Evolutionary conservation across 1,140 invertebrate species (phyloP), one percentile per base, ranked within the genome.

Genomic region (Lutraria rhynchaena): DNA sequence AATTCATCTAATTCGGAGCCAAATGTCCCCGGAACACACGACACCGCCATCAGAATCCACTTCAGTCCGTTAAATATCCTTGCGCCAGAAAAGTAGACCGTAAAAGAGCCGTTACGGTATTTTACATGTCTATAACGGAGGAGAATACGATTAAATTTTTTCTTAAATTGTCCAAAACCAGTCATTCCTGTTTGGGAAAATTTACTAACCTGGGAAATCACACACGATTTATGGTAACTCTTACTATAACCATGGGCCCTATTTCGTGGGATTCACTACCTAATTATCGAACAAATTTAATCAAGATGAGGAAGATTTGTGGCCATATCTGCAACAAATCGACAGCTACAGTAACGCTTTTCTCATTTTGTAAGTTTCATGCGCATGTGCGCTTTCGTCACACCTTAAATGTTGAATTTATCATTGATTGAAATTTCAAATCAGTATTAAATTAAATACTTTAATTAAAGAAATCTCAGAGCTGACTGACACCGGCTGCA

Each of bases 11-110:
- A 67, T 53, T 44, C 58, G 22, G 0, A 65, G 17, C 33, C 60
- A 55, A 78, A 78, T 78, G 49, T 78, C 61, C 63, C 75, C 51
- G 9, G 1, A 65, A 55, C 75, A 78, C 75, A 78, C 75, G 61
- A 78, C 19, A 31, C 33, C 29, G 60, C 49, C 33, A 78, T 78
- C n/a, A 49, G 49, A 37, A 55, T 31, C 27, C 22, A 22, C 46
- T 55, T 67, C 53, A 78, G 65, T 67, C 58, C 75, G 1, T 51
- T 65, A 69, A 55, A 69, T 69, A 58, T 69, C 46, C 75, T 57
- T 17, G 15, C 41, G 51, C 55, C 49, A 37, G n/a, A 63, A 53
- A 76, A 35, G n/a, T 13, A 19, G 44, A 27, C 74, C 58, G 55
- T 35, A 37, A 76, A 76, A 63, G 22, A 41, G 33, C 44, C 37